Evolutionary conservation across 2,888 invertebrate species (phyloP).

Genomic region (Mythimna ferrago): DNA sequence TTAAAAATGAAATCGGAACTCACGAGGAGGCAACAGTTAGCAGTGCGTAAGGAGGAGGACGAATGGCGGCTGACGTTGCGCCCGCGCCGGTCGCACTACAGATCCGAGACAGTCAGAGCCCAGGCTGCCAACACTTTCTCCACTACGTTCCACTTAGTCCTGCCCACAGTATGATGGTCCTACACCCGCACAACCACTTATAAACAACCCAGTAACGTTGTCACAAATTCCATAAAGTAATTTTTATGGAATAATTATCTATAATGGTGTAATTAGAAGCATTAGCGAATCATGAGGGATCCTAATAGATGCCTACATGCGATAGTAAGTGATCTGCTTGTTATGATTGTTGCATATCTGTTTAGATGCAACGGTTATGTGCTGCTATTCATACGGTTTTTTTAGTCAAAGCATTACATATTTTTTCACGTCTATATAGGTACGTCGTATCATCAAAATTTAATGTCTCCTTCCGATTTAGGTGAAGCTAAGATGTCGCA

Average conservation of each 20-base stretch:
- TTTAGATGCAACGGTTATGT: slow-evolving; percentile 17
- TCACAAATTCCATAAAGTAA: slow-evolving; percentile 83
- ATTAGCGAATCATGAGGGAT: slow-evolving; percentile 85
- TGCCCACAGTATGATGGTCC: slow-evolving; percentile 77
- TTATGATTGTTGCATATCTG: slow-evolving; percentile 22
- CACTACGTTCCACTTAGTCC: slow-evolving; percentile 83
- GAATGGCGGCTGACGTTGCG: slow-evolving; percentile 60
- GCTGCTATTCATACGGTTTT: slow-evolving; percentile 7
- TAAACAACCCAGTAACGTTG: slow-evolving; percentile 75
- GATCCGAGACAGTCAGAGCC: slow-evolving; percentile 70
- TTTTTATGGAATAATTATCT: slow-evolving; percentile 81
- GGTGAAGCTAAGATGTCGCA: background rate
- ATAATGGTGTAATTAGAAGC: slow-evolving; percentile 81
- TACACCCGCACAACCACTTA: slow-evolving; percentile 78
- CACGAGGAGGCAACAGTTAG: slow-evolving; percentile 47
- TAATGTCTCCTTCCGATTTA: too few relatives aligned
- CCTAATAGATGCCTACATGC: slow-evolving; percentile 73
- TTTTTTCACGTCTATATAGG: too few relatives aligned
- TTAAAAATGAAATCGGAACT: slow-evolving; percentile 59
- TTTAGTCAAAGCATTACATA: slow-evolving; percentile 3
- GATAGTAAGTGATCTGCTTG: slow-evolving; percentile 60
- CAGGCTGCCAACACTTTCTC: slow-evolving; percentile 86
- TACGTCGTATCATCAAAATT: too few relatives aligned
- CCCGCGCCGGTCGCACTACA: slow-evolving; percentile 59
- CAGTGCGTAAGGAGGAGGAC: slow-evolving; percentile 51